Evolutionary conservation across 2,888 invertebrate genomes (phyloP).

Genomic region (Thumatha senex): DNA sequence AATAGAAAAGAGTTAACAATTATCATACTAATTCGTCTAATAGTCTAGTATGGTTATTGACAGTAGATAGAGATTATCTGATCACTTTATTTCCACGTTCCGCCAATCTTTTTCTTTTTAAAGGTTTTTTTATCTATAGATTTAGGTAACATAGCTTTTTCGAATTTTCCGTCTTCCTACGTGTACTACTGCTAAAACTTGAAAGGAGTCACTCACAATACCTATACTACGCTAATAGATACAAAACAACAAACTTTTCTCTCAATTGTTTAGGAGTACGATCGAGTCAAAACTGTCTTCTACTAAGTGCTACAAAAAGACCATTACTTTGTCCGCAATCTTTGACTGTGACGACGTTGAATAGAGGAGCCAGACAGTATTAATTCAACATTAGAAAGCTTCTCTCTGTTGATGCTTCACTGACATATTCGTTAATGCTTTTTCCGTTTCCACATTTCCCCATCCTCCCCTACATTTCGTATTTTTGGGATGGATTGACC

Average conservation of each 20-base stretch:
- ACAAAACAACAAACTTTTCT: slow-evolving; percentile 2
- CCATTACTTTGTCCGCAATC: slow-evolving; percentile 40
- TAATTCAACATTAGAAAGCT: slow-evolving; percentile 80
- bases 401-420: slow-evolving; percentile 78
- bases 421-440: slow-evolving; percentile 84
- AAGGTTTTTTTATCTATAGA: too few species aligned
- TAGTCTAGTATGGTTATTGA: too few species aligned
- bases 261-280: slow-evolving; percentile 2
- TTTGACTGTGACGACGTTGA: slow-evolving; percentile 47
- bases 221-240: background rate
- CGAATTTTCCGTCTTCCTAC: background rate
- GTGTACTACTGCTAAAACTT: slow-evolving; percentile 20
- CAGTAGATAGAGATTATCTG: too few species aligned
- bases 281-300: slow-evolving; percentile 6
- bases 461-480: slow-evolving; percentile 41
- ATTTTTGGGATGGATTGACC: slow-evolving; percentile 60
- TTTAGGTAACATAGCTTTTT: background rate
- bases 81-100: too few species aligned
- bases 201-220: slow-evolving; percentile 7
- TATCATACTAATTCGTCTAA: too few species aligned
- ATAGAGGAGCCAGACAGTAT: slow-evolving; percentile 71
- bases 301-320: slow-evolving; percentile 37
- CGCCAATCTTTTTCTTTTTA: too few species aligned
- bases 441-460: slow-evolving; percentile 76
- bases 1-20: too few species aligned